Conservation (phyloP, 2,888 invertebrate genomes). For the Dione vanillae region DNA sequence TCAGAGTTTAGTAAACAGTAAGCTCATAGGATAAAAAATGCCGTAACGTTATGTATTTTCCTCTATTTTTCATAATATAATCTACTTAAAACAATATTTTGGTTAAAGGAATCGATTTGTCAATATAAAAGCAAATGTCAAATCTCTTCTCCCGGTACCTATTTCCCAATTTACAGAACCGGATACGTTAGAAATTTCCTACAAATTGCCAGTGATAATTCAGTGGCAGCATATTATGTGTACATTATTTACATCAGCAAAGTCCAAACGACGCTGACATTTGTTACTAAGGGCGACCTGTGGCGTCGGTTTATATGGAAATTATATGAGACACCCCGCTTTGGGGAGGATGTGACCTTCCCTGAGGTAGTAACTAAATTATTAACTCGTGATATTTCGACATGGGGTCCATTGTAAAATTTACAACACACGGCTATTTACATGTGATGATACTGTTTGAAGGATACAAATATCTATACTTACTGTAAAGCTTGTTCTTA, state of each 20-base stretch:
- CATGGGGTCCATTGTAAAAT: constrained; percentile 12
- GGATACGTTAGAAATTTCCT: constrained; percentile 1
- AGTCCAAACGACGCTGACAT: constrained; percentile 14
- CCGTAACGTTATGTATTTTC: no score
- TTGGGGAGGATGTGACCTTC: constrained; percentile 26
- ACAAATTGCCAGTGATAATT: constrained; percentile 12
- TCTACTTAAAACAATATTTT: not conserved
- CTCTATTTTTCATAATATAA: no score
- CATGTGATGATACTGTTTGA: not conserved
- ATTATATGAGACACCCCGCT: constrained; percentile 26
- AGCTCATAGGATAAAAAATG: no score
- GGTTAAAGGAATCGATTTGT: not conserved
- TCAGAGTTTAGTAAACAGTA: no score
- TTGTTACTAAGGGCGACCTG: constrained; percentile 30
- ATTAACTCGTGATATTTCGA: constrained; percentile 31
- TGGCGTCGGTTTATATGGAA: constrained; percentile 38
- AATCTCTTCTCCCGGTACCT: not conserved
- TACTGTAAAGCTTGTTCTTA: not conserved
- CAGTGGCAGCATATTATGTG: not conserved
- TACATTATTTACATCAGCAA: not conserved
- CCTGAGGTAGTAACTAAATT: constrained; percentile 27
- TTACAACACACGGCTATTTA: constrained; percentile 10
- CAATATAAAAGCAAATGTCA: not conserved
- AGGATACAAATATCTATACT: not conserved
- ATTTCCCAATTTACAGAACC: not conserved